These are phyloP conservation scores for Vidua chalybeata DNA, from an alignment of 2,113 vertebrate genomes.

Conservation along the genomic window DNA sequence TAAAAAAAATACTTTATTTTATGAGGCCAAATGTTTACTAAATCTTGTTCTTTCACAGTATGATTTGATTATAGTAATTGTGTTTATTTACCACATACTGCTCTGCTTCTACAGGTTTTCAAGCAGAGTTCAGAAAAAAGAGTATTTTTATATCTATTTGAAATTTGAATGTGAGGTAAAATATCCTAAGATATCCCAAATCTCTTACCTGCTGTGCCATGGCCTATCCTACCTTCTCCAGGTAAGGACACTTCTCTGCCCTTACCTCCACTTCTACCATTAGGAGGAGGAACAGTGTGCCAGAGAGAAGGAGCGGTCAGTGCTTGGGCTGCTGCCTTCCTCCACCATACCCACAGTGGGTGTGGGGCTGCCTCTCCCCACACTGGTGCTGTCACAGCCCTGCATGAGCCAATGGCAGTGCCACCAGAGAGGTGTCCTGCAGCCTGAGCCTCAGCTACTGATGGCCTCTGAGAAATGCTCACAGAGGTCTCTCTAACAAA, in stretches of 20 bases:
- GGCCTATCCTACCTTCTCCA: background rate
- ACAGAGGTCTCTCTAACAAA: background rate
- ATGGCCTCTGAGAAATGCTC: background rate
- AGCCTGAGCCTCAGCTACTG: background rate
- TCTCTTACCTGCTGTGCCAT: background rate
- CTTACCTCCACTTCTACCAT: background rate
- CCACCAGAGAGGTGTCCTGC: background rate
- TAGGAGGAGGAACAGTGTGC: background rate
- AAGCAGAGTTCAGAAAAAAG: background rate
- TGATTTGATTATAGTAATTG: background rate
- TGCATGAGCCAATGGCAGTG: background rate
- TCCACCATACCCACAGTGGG: fast-evolving
- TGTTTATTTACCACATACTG: background rate
- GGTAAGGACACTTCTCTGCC: background rate
- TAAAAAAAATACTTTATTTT: background rate
- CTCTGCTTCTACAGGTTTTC: background rate
- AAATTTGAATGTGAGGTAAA: background rate
- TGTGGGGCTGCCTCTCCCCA: background rate
- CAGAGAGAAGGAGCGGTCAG: background rate
- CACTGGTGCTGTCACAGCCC: background rate
- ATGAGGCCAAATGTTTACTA: background rate
- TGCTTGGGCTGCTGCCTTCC: background rate
- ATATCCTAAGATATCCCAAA: background rate
- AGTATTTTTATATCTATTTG: background rate
- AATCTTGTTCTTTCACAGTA: background rate